These are phyloP conservation scores for Centrocercus urophasianus DNA, from an alignment of 2,113 vertebrate genomes.

Conservation along the genomic window DNA sequence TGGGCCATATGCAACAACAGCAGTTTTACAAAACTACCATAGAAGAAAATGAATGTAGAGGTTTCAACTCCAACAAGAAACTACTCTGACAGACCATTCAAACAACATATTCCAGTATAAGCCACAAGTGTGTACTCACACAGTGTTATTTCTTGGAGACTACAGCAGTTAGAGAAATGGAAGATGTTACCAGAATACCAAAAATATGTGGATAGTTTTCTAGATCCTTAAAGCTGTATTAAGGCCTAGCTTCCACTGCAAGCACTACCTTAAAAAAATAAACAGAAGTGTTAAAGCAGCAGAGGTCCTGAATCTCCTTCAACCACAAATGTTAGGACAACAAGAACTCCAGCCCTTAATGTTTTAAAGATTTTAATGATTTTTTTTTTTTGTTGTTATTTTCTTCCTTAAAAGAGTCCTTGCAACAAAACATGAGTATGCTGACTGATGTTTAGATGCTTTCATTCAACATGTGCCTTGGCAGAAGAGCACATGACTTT, in stretches of 20 bases:
- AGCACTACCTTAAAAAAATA: background rate
- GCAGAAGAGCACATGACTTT: background rate
- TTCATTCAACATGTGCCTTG: rapidly evolving
- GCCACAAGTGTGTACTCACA: background rate
- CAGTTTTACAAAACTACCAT: background rate
- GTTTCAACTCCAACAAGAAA: background rate
- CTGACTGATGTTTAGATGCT: background rate
- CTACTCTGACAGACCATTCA: background rate
- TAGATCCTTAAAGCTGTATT: background rate
- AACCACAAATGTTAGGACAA: background rate
- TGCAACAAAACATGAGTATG: too few species aligned
- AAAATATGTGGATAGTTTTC: background rate
- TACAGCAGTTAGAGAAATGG: background rate
- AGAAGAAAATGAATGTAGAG: background rate
- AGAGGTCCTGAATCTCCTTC: background rate
- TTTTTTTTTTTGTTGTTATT: background rate
- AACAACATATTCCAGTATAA: background rate
- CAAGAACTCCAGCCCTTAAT: background rate
- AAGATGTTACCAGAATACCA: background rate
- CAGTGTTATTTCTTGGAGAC: background rate
- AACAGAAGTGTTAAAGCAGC: background rate
- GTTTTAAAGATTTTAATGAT: background rate
- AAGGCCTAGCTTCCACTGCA: background rate
- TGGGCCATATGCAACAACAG: background rate
- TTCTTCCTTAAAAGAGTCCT: background rate